Evolutionary conservation across 2,888 invertebrate genomes (phyloP).

Genomic region (Vanessa cardui): DNA sequence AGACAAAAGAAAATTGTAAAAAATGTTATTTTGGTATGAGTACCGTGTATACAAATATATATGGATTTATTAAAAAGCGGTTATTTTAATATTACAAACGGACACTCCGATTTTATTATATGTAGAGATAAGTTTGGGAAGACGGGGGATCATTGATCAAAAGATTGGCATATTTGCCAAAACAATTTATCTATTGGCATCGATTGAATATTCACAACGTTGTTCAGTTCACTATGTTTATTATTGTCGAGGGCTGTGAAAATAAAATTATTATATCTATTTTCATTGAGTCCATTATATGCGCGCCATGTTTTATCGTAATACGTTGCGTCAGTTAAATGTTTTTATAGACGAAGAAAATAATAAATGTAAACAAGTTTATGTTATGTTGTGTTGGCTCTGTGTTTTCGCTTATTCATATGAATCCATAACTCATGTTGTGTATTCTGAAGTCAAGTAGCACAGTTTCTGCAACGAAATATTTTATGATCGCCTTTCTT

Average conservation of each 20-base stretch:
- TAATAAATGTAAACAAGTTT: not conserved
- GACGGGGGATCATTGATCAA: too few species aligned
- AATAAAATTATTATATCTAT: slow-evolving; percentile 5
- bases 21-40: too few species aligned
- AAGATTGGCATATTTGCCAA: not conserved
- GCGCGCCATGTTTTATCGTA: not conserved
- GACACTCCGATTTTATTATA: too few species aligned
- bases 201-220: not conserved
- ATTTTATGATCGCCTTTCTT: too few species aligned
- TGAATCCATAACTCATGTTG: not conserved
- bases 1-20: too few species aligned
- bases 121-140: not conserved
- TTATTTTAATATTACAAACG: too few species aligned
- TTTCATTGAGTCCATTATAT: slow-evolving; percentile 2
- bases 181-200: not conserved
- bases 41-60: too few species aligned
- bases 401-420: too few species aligned
- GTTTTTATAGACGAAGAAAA: not conserved
- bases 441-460: too few species aligned
- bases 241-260: not conserved
- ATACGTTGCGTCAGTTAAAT: not conserved
- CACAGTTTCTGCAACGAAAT: too few species aligned
- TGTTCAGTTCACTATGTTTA: not conserved
- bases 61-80: too few species aligned
- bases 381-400: not conserved